Base-by-base conservation (phyloP, 1,140 invertebrate species). In the Cyrtorhinus lividipennis region DNA sequence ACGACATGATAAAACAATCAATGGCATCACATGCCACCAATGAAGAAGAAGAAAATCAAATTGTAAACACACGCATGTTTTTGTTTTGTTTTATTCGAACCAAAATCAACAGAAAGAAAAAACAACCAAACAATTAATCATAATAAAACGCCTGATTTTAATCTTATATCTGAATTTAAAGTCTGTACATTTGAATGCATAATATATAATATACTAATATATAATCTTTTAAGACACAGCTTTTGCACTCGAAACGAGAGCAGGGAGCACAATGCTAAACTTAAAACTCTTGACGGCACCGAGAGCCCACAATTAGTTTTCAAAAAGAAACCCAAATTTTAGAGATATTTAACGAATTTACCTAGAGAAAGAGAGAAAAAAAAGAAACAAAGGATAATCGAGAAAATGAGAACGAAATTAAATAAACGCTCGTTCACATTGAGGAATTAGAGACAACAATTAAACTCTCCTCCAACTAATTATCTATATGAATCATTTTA, bases 201-300 rank as follows among this genome's bases (percentile, higher is more conserved):
- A 64, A 56, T 64, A 59, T 59, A 59, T 64, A 62, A 64, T 59
- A 64, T 59, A 64, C 30, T 64, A 58, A 56, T 64, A 59, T 59
- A 64, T 64, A 64, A 56, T 61, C n/a, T 25, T 64, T 64, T 64
- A 64, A 59, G 62, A 64, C 62, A 64, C 62, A 64, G 62, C 62
- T 44, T 64, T 64, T 64, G 26, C 56, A n/a, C 62, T 56, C 61
- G 48, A 53, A 53, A 30, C 27, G 22, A 59, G 58, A 59, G 58
- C 27, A 18, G n/a, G 58, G 26, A 18, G 45, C 62, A 64, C 62
- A 64, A 59, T 64, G 62, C 62, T 24, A 64, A 64, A 64, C 62
- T 64, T 59, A 64, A 64, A 64, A 64, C 23, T n/a, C n/a, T n/a
- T n/a, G n/a, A n/a, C n/a, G n/a, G n/a, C n/a, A n/a, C n/a, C n/a